A percentile compares a stretch with the other conserved stretches of the same genome.
Conservation (phyloP, 2,113 vertebrate species). For the Rattus rattus region DNA sequence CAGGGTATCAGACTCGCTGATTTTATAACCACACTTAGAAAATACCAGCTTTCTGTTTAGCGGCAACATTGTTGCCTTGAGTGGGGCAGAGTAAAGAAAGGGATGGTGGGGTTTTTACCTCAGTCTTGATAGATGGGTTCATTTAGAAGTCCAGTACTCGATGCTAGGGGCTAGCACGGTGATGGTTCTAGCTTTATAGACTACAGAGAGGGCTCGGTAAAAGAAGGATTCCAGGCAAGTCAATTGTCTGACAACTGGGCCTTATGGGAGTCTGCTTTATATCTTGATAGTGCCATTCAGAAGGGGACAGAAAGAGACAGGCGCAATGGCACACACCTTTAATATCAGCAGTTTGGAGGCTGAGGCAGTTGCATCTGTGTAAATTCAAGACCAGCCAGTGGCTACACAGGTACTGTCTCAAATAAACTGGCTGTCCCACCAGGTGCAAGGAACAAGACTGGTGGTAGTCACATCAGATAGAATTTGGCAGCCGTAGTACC, state of each 20-base stretch:
- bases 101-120: constrained; percentile 22
- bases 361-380: background rate
- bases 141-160: constrained; percentile 4
- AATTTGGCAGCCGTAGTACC: background rate
- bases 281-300: background rate
- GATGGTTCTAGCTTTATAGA: constrained; percentile 8
- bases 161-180: background rate
- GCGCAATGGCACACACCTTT: background rate
- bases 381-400: background rate
- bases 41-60: constrained; percentile 29
- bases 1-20: background rate
- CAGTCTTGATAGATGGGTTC: background rate
- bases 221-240: background rate
- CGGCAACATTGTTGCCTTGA: constrained; percentile 16
- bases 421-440: background rate
- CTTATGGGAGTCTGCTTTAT: background rate
- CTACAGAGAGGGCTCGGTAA: background rate
- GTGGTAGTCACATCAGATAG: background rate
- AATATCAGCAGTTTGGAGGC: background rate
- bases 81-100: background rate
- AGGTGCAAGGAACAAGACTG: background rate
- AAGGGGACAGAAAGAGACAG: background rate
- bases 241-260: background rate
- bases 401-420: background rate
- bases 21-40: constrained; percentile 49